These are phyloP conservation scores for Melanostigma gelatinosum DNA, from an alignment of 2,113 vertebrate genomes.

Conservation along the genomic window DNA sequence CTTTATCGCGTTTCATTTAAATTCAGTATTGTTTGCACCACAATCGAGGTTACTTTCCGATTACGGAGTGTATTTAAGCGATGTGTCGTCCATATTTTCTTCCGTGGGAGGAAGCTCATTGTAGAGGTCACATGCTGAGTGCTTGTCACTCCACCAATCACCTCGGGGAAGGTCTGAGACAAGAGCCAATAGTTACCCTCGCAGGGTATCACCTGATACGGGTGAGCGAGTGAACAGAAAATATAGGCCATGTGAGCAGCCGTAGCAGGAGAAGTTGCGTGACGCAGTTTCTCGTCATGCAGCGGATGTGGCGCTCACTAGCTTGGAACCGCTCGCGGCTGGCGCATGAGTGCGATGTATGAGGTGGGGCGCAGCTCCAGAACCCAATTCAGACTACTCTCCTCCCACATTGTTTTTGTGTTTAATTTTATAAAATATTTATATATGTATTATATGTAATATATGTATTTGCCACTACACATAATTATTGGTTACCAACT, in stretches of 20 bases:
- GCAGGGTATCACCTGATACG: slow-evolving; percentile 83
- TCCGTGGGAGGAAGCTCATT: slow-evolving; percentile 74
- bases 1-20: fast-evolving
- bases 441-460: no score
- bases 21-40: background rate
- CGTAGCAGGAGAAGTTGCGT: slow-evolving; percentile 40
- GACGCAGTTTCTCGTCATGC: slow-evolving; percentile 10
- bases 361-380: slow-evolving; percentile 82
- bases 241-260: background rate
- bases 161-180: slow-evolving; percentile 83
- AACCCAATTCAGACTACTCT: slow-evolving; percentile 83
- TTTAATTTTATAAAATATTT: background rate
- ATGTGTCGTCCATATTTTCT: fast-evolving
- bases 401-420: slow-evolving; percentile 53
- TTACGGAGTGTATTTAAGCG: fast-evolving
- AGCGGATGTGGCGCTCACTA: slow-evolving; percentile 59
- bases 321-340: slow-evolving; percentile 87
- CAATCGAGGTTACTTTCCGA: fast-evolving
- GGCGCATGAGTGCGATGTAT: slow-evolving; percentile 86
- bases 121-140: slow-evolving; percentile 72
- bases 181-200: slow-evolving; percentile 80
- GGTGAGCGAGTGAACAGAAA: slow-evolving; percentile 88
- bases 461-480: no score
- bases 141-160: slow-evolving; percentile 71
- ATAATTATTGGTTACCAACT: no score